A percentile compares a stretch with the other conserved stretches of the same genome.
These are phyloP conservation scores for Propithecus deckenii DNA, from an alignment of 2,797 vertebrate genomes.

Conservation along the genomic window DNA sequence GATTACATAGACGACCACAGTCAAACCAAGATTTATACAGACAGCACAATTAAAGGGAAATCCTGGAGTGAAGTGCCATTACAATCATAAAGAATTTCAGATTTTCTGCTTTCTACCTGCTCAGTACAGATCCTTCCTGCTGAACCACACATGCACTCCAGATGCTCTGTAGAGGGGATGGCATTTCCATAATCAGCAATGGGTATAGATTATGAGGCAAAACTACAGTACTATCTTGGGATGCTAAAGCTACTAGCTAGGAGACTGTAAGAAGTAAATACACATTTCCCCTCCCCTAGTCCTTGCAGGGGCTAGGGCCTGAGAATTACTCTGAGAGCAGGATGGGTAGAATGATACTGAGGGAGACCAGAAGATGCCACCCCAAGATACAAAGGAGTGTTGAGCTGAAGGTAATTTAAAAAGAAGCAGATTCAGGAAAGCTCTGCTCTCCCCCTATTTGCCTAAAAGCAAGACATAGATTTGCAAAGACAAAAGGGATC, in stretches of 20 bases:
- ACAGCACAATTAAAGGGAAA: background rate
- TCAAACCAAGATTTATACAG: background rate
- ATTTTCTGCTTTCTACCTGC: background rate
- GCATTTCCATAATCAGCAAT: background rate
- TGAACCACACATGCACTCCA: background rate
- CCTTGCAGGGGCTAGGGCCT: background rate
- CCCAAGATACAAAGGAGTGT: background rate
- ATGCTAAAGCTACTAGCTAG: background rate
- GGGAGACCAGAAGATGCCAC: background rate
- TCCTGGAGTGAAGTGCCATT: background rate
- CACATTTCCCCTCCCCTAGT: background rate
- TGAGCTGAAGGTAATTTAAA: background rate
- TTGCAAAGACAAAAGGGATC: background rate
- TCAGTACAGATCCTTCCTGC: background rate
- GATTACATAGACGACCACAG: background rate
- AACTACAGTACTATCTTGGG: background rate
- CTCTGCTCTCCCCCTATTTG: background rate
- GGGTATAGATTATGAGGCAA: background rate
- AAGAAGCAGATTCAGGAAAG: background rate
- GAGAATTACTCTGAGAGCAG: background rate
- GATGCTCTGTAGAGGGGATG: background rate
- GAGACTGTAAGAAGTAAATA: background rate
- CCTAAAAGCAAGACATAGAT: background rate
- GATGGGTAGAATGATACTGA: background rate
- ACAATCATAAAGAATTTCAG: background rate